Evolutionary conservation across 2,797 vertebrate species (phyloP).

Genomic region (Hozukius guyotensis): DNA sequence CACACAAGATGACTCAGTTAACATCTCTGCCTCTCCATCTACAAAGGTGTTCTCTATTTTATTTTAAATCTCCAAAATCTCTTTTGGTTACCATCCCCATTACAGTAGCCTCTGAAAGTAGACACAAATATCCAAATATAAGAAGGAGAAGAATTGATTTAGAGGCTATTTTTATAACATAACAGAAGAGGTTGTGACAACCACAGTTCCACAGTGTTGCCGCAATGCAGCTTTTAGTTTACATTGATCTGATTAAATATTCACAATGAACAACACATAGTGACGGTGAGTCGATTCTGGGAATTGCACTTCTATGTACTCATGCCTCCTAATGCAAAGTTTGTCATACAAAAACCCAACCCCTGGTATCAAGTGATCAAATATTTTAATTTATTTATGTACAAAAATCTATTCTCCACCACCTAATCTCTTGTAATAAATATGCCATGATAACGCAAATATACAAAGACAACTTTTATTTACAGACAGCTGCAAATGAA

Average conservation of each 20-base stretch:
- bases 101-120: background rate
- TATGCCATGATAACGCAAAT: background rate
- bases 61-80: background rate
- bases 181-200: background rate
- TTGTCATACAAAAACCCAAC: background rate
- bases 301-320: background rate
- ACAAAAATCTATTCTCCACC: background rate
- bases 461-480: constrained; percentile 12
- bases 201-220: background rate
- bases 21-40: background rate
- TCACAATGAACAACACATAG: constrained; percentile 7
- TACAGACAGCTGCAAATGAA: background rate
- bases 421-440: background rate
- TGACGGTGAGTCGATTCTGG: background rate
- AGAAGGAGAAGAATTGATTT: background rate
- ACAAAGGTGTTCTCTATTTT: background rate
- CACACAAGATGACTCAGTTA: background rate
- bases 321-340: background rate
- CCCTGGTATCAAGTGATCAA: background rate
- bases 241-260: constrained; percentile 38
- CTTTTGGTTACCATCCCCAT: background rate
- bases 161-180: background rate
- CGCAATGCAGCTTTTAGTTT: constrained; percentile 34
- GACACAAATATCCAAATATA: background rate
- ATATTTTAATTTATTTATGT: background rate